Conservation (phyloP, 1,140 invertebrate species). For the Ectropis grisescens region DNA sequence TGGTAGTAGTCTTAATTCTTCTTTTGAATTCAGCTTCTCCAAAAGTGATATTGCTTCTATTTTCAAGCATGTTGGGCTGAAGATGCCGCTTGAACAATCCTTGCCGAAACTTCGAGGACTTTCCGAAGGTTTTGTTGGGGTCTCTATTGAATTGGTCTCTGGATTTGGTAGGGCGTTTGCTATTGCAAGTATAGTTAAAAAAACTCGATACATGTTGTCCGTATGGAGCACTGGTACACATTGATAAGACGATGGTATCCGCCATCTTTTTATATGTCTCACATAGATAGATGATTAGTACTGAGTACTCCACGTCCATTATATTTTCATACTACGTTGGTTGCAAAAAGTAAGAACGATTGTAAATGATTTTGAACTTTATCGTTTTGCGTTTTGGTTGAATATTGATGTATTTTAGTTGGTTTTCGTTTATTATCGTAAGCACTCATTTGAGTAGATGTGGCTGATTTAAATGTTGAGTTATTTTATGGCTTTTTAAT, state of each 20-base stretch:
- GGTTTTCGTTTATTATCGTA: conserved; percentile 46
- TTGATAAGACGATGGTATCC: conserved; percentile 47
- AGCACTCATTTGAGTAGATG: conserved; percentile 36
- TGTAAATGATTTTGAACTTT: not conserved
- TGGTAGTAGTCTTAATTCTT: conserved; percentile 76
- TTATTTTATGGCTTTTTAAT: conserved; percentile 15
- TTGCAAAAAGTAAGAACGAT: conserved; percentile 55
- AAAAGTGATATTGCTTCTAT: conserved; percentile 84
- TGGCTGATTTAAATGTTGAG: conserved; percentile 18
- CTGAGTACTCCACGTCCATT: conserved; percentile 45
- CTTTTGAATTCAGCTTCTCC: conserved; percentile 77
- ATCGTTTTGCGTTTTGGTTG: too few relatives aligned
- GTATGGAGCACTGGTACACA: conserved; percentile 33
- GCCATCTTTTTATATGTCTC: conserved; percentile 57
- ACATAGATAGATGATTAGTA: conserved; percentile 50
- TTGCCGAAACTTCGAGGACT: conserved; percentile 49
- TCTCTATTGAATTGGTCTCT: conserved; percentile 17
- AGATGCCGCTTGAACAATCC: conserved; percentile 76
- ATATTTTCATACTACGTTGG: conserved; percentile 65
- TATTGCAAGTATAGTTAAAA: conserved; percentile 18
- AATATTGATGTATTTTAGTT: not conserved
- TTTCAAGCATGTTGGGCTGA: conserved; percentile 83
- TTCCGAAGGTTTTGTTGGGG: conserved; percentile 27
- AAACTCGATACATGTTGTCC: conserved; percentile 37
- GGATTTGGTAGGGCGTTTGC: conserved; percentile 35